phyloP scores from a whole-genome alignment of 2,888 invertebrate species.

The Lathronympha strigana region DNA sequence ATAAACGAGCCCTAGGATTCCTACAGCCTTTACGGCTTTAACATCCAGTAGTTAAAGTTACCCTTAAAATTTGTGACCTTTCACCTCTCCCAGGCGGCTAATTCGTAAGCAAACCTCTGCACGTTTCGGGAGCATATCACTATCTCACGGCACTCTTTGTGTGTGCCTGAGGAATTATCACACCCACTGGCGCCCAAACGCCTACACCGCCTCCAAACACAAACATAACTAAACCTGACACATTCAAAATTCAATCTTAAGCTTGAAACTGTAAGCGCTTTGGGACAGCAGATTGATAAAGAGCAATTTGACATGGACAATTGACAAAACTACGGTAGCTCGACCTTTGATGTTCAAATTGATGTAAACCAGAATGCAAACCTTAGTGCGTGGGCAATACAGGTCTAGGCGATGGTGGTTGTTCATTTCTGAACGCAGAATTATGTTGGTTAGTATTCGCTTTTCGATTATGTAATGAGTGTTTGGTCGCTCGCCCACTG shows the following conservation, averaged over 20 bases:
- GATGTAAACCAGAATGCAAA: slow-evolving; percentile 65
- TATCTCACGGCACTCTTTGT: slow-evolving; percentile 79
- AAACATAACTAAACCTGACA: slow-evolving; percentile 56
- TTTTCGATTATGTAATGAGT: slow-evolving; percentile 63
- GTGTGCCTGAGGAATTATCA: slow-evolving; percentile 80
- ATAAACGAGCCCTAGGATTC: slow-evolving; percentile 27
- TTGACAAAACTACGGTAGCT: slow-evolving; percentile 72
- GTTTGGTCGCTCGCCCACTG: slow-evolving; percentile 59
- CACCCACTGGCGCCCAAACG: slow-evolving; percentile 75
- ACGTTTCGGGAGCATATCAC: slow-evolving; percentile 75
- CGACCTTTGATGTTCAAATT: slow-evolving; percentile 63
- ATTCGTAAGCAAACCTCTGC: slow-evolving; percentile 70
- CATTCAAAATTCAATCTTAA: slow-evolving; percentile 63
- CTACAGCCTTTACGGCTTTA: slow-evolving; percentile 45
- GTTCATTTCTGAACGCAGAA: slow-evolving; percentile 50
- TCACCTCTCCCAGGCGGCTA: slow-evolving; percentile 80
- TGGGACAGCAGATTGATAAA: slow-evolving; percentile 53
- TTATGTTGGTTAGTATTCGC: slow-evolving; percentile 57
- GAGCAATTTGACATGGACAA: slow-evolving; percentile 63
- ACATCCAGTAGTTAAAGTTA: slow-evolving; percentile 51
- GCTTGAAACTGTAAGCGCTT: slow-evolving; percentile 56
- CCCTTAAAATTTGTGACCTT: slow-evolving; percentile 62
- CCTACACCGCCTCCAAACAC: slow-evolving; percentile 66
- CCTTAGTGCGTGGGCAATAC: slow-evolving; percentile 60
- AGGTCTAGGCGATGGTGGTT: slow-evolving; percentile 51